phyloP scores from a whole-genome alignment of 2,113 vertebrate species.

The Laticauda laticaudata region DNA sequence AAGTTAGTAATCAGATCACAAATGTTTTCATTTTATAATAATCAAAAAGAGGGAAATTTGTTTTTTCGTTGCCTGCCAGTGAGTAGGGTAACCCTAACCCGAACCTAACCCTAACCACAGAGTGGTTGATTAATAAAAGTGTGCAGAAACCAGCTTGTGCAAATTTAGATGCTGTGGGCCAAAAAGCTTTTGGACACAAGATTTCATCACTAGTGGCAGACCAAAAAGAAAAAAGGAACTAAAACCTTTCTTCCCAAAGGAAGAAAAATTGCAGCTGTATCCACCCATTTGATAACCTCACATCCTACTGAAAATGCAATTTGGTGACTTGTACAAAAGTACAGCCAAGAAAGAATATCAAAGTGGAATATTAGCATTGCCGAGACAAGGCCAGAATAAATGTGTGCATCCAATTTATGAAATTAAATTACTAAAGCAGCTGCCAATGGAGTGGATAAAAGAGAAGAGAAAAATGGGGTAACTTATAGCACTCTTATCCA shows the following conservation, averaged over 20 bases:
- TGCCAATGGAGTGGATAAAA: not conserved
- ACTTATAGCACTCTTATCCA: not conserved
- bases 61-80: not conserved
- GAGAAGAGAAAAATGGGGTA: not conserved
- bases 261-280: not conserved
- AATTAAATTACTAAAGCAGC: accelerated
- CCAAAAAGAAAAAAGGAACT: not conserved
- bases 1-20: not conserved
- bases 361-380: not conserved
- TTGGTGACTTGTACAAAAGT: conserved; percentile 4
- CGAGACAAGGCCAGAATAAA: not conserved
- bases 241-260: not conserved
- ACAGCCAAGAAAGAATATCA: not conserved
- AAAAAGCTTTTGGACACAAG: not conserved
- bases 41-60: not conserved
- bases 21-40: not conserved
- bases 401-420: conserved; percentile 2
- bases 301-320: conserved; percentile 8
- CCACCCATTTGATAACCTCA: not conserved
- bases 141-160: not conserved
- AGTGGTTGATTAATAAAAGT: not conserved
- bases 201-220: not conserved
- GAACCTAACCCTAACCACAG: no score
- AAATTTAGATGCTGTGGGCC: not conserved
- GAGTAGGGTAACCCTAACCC: no score